Evolutionary conservation across 2,888 invertebrate species (phyloP), one percentile per base, ranked within the genome.

Genomic region (Melipona beecheii): DNA sequence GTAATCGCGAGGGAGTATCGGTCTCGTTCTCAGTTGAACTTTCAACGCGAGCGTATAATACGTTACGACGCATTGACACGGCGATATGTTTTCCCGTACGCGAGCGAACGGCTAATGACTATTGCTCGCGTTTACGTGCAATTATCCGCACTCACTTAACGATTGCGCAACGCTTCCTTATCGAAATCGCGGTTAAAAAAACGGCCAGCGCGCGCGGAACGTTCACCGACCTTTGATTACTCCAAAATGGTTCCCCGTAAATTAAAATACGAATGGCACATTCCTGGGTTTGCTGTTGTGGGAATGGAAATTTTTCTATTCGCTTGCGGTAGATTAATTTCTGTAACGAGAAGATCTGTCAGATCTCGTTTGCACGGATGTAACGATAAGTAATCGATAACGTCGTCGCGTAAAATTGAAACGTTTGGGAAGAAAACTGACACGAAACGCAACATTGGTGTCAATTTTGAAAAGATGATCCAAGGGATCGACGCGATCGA

Each of bases 111-210:
- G 64, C 64, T 81, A 78, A 79, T 69, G 36, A 49, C 73, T 69
- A 64, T 56, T 68, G 62, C 78, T 56, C 66, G 52, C 66, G 52
- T 81, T 78, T 73, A 69, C 69, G 68, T 50, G 78, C 78, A 81
- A 79, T 74, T 78, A 81, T 78, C 69, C 79, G 56, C 56, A 50
- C 54, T 81, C 73, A 31, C 43, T 68, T 73, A 73, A 62, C 64
- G 79, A 69, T 81, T 79, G 73, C 69, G 36, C 73, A 81, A 79
- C 68, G 11, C n/a, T 77, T 60, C 71, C 71, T 71, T 58, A 66
- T 77, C 77, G 77, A 52, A 43, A 36, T 43, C 62, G 24, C n/a
- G 13, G 49, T 70, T 71, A 56, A 77, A 76, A 56, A 77, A 76
- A 17, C 17, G 11, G 21, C 31, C n/a, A 9, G 36, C 13, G 64